phyloP scores from a whole-genome alignment of 2,888 invertebrate genomes.

The Cyclophora albipunctata region DNA sequence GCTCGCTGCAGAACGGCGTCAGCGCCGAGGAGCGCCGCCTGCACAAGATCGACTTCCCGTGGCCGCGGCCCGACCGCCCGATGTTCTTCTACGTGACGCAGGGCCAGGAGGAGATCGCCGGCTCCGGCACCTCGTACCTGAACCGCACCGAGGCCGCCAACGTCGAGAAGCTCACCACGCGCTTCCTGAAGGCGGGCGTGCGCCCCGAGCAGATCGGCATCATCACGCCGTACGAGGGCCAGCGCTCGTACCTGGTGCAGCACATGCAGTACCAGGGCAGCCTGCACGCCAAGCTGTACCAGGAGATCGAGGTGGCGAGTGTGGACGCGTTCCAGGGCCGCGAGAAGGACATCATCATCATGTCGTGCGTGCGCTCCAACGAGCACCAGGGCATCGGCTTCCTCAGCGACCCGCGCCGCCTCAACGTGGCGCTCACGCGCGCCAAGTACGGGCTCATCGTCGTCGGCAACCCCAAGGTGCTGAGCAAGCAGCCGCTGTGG shows the following conservation, averaged over 20 bases:
- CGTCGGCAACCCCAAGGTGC: conserved; percentile 98
- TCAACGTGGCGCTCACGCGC: conserved; percentile 98
- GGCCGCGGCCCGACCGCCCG: conserved; percentile 96
- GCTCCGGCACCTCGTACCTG: conserved; percentile 98
- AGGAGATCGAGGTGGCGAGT: conserved; percentile 99
- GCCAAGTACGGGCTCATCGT: conserved; percentile 98
- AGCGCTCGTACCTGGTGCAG: conserved; percentile 96
- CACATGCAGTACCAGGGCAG: conserved; percentile 99
- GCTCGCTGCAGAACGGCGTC: conserved; percentile 98
- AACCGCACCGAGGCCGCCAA: conserved; percentile 99
- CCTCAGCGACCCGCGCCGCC: conserved; percentile 95
- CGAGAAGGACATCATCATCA: conserved; percentile 99
- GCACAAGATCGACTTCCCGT: conserved; percentile 95
- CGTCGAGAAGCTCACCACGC: conserved; percentile 97
- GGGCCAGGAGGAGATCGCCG: conserved; percentile 99
- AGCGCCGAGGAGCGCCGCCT: conserved; percentile 96
- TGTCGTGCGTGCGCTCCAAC: conserved; percentile 99
- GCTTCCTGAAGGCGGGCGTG: conserved; percentile 94
- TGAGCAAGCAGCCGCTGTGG: conserved; percentile 99
- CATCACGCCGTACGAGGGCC: conserved; percentile 99
- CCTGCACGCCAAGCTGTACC: conserved; percentile 95
- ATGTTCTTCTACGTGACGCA: conserved; percentile 99
- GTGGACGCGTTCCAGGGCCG: conserved; percentile 99
- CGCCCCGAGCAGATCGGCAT: conserved; percentile 99
- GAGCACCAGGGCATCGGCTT: conserved; percentile 99